These are phyloP conservation scores for Phania funesta DNA, from an alignment of 2,888 invertebrate species.

Conservation along the genomic window DNA sequence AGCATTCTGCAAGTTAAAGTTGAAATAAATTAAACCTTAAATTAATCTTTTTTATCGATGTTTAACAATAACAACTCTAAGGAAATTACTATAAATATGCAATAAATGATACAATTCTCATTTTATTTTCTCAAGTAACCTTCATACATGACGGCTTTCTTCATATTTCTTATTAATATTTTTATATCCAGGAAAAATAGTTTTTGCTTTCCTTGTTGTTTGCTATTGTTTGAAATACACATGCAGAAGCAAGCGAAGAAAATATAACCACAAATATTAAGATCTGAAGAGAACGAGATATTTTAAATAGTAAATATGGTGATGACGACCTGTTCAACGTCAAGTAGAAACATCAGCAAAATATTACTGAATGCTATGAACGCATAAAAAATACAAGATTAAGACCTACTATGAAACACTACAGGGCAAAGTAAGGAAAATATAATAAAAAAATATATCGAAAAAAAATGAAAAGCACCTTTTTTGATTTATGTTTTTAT, in stretches of 20 bases:
- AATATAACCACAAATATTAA: slow-evolving; percentile 25
- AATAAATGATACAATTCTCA: background rate
- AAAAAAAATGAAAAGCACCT: too few relatives aligned
- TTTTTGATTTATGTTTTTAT: too few relatives aligned
- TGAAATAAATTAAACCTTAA: too few relatives aligned
- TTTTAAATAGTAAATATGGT: background rate
- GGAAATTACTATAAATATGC: background rate
- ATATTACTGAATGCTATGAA: too few relatives aligned
- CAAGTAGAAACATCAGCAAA: slow-evolving; percentile 9
- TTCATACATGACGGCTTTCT: slow-evolving; percentile 51
- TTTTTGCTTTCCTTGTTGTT: background rate
- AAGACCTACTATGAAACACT: too few relatives aligned
- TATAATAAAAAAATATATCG: too few relatives aligned
- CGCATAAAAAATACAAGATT: too few relatives aligned
- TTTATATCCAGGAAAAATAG: background rate
- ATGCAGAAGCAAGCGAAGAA: background rate
- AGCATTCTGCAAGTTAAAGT: background rate
- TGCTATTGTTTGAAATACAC: slow-evolving; percentile 27
- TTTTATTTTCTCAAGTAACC: slow-evolving; percentile 24
- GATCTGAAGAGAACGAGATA: slow-evolving; percentile 2
- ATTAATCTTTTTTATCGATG: background rate
- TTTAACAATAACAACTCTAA: background rate
- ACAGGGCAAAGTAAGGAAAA: too few relatives aligned
- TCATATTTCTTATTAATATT: slow-evolving; percentile 22
- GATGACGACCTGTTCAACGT: background rate